phyloP scores from a whole-genome alignment of 2,888 invertebrate species.

The Frankliniella fusca region DNA sequence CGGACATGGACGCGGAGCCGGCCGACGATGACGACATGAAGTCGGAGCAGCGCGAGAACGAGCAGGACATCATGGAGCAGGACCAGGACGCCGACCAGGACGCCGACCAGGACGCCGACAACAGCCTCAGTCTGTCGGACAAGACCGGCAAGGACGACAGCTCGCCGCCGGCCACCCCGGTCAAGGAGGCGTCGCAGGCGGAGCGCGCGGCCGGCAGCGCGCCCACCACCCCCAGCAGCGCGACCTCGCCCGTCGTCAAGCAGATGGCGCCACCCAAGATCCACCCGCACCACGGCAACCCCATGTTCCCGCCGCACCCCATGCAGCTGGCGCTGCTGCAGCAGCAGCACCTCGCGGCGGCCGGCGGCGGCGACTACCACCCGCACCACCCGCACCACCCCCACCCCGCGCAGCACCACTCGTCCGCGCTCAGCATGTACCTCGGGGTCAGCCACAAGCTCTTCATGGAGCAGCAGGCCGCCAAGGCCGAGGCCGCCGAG shows the following conservation, averaged over 20 bases:
- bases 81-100: conserved; percentile 38
- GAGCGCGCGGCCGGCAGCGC: conserved; percentile 43
- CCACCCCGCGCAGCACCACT: conserved; percentile 45
- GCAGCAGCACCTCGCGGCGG: conserved; percentile 44
- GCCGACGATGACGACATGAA: conserved; percentile 32
- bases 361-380: conserved; percentile 43
- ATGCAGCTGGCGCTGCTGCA: conserved; percentile 50
- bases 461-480: conserved; percentile 73
- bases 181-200: conserved; percentile 38
- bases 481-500: conserved; percentile 61
- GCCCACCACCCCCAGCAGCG: conserved; percentile 47
- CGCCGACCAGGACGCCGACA: conserved; percentile 57
- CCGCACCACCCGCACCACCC: conserved; percentile 46
- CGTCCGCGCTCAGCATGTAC: conserved; percentile 57
- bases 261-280: conserved; percentile 63
- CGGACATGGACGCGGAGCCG: conserved; percentile 57
- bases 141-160: conserved; percentile 42
- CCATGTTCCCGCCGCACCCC: conserved; percentile 47
- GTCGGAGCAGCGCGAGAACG: conserved; percentile 38
- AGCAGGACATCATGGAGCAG: background rate
- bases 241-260: conserved; percentile 39
- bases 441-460: conserved; percentile 72
- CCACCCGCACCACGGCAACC: conserved; percentile 50
- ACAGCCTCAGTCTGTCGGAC: conserved; percentile 49
- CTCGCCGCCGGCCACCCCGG: conserved; percentile 39